phyloP scores from a whole-genome alignment of 2,797 vertebrate species.

The Lithobates pipiens region DNA sequence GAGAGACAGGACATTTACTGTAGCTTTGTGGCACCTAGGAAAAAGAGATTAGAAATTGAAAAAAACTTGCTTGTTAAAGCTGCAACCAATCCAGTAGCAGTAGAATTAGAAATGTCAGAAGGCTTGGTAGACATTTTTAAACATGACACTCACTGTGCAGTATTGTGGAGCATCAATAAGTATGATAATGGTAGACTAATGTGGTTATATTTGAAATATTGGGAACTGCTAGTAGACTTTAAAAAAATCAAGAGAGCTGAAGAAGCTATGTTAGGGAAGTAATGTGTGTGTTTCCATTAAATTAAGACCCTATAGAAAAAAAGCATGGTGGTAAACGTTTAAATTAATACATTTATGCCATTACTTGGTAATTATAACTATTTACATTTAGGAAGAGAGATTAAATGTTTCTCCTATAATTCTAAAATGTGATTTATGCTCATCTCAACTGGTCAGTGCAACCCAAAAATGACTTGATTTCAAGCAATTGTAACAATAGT shows the following conservation, averaged over 20 bases:
- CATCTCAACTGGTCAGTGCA: no score
- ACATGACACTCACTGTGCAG: slow-evolving; percentile 89
- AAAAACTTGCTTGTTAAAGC: slow-evolving; percentile 86
- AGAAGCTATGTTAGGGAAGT: slow-evolving; percentile 75
- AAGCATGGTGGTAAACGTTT: no score
- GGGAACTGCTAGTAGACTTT: slow-evolving; percentile 87
- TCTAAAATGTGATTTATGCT: no score
- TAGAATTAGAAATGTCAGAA: slow-evolving; percentile 80
- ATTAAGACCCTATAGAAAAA: neutral
- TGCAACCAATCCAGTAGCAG: slow-evolving; percentile 79
- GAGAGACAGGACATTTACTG: slow-evolving; percentile 92
- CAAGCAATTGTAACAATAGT: no score
- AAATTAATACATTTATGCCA: no score
- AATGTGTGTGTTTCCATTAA: neutral
- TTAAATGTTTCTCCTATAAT: no score
- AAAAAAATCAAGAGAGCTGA: slow-evolving; percentile 87
- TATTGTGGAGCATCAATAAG: slow-evolving; percentile 84
- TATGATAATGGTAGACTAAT: slow-evolving; percentile 91
- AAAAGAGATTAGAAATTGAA: slow-evolving; percentile 86
- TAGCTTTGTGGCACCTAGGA: slow-evolving; percentile 81
- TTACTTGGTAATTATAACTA: no score
- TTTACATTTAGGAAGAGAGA: no score
- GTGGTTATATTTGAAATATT: slow-evolving; percentile 96
- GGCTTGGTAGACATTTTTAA: slow-evolving; percentile 92
- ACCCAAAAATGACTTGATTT: no score